A percentile compares a stretch with the other conserved stretches of the same genome.
Conservation (phyloP, 2,888 invertebrate genomes). For the Pristionchus maxplancki region DNA sequence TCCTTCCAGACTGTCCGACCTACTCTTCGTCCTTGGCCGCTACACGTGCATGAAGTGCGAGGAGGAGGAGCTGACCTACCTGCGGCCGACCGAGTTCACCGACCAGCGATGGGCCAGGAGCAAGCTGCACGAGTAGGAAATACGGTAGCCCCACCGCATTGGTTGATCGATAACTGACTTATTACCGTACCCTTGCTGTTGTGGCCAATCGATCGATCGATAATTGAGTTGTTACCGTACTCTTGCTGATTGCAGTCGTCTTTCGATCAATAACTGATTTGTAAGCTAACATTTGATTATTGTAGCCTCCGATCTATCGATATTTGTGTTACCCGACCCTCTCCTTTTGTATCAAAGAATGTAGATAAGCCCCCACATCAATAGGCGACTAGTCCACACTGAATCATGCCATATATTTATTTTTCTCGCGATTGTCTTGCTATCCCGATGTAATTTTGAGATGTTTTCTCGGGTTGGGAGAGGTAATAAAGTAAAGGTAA, state of each 20-base stretch:
- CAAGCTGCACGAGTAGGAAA: constrained; percentile 52
- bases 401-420: constrained; percentile 34
- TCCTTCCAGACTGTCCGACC: constrained; percentile 66
- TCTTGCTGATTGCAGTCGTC: too few relatives aligned
- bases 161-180: constrained; percentile 3
- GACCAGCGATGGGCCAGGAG: constrained; percentile 61
- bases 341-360: constrained; percentile 5
- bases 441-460: constrained; percentile 13
- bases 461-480: constrained; percentile 8
- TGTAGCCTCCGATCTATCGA: too few relatives aligned
- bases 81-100: constrained; percentile 64
- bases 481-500: background rate
- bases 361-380: constrained; percentile 20
- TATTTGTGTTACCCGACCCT: background rate
- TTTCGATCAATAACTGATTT: too few relatives aligned
- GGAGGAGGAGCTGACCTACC: constrained; percentile 64
- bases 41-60: constrained; percentile 67
- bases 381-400: background rate
- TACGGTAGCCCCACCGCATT: constrained; percentile 2
- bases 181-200: background rate
- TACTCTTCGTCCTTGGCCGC: constrained; percentile 71
- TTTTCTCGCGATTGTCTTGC: background rate
- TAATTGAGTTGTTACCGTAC: background rate
- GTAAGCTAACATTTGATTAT: too few relatives aligned
- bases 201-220: background rate